Base-by-base conservation (phyloP, 1,140 invertebrate species). In the Lerema accius region DNA sequence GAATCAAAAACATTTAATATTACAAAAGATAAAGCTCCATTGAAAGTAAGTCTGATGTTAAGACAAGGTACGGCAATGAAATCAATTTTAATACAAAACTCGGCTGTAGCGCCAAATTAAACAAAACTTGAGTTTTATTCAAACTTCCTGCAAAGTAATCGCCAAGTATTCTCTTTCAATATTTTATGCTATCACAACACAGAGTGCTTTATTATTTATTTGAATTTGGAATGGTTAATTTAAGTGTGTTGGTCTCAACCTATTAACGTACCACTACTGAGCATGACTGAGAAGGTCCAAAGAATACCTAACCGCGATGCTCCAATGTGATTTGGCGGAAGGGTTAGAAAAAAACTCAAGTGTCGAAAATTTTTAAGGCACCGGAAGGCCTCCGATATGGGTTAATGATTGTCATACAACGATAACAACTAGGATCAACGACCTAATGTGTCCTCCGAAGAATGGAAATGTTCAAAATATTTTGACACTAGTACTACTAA, bases 41-140 rank as follows among this genome's bases (percentile, higher is more conserved):
- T 17, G 39, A 45, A 43, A 45, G 9, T 17, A 19, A 19, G 42
- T 55, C 37, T 42, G 9, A 32, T 9, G 9, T 32, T 32, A 46
- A 43, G 35, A 58, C 42, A 13, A 26, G n/a, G 10, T 37, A 37
- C 26, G 16, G 11, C 42, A 59, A 59, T 59, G 46, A 45, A 53
- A 46, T 66, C 55, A 23, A 66, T 59, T 71, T 63, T 65, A 70
- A 69, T 70, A 55, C 46, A 10, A 17, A 56, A 7, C 56, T n/a
- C 15, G 35, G 40, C 61, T 45, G 43, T 61, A 63, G 62, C 68
- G 48, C 50, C 53, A 64, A 67, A 63, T 71, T 64, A 61, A 71
- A 67, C 68, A 66, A 50, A 63, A 37, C 39, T 43, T 26, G 49
- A 55, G 15, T 56, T 58, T 26, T 64, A 49, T 56, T 49, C 35